phyloP scores from a whole-genome alignment of 2,888 invertebrate genomes.

The Phalangium opilio region DNA sequence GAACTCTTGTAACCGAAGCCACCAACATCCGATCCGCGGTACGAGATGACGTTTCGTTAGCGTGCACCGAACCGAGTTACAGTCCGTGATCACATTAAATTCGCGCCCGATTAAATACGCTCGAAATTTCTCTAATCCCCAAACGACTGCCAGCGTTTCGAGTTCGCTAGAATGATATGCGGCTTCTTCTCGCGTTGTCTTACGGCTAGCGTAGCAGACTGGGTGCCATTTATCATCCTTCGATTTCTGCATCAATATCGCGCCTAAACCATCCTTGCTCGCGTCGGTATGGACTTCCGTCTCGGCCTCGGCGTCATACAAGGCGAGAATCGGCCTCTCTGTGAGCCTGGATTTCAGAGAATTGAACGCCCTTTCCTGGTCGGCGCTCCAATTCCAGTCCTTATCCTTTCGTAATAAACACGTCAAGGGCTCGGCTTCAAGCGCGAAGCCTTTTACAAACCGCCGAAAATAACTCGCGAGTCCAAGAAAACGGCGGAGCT shows the following conservation, averaged over 20 bases:
- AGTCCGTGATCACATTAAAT: conserved; percentile 4
- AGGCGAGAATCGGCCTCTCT: too few relatives aligned
- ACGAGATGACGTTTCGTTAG: background rate
- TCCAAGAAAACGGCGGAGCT: conserved; percentile 3
- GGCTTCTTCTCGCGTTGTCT: background rate
- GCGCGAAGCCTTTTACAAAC: conserved; percentile 2
- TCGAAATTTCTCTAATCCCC: conserved; percentile 6
- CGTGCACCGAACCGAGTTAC: background rate
- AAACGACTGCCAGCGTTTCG: conserved; percentile 3
- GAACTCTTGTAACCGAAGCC: conserved; percentile 2
- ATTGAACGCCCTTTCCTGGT: too few relatives aligned
- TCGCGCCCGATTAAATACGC: conserved; percentile 1
- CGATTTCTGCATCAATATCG: background rate
- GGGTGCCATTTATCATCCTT: conserved; percentile 1
- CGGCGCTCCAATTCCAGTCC: too few relatives aligned
- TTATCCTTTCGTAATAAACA: too few relatives aligned
- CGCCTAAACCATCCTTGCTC: conserved; percentile 3
- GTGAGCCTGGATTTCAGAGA: too few relatives aligned
- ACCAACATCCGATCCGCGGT: conserved; percentile 4
- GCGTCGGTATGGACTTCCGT: conserved; percentile 8
- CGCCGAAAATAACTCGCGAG: background rate
- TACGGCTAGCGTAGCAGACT: background rate
- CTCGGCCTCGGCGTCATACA: too few relatives aligned
- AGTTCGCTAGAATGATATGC: conserved; percentile 2
- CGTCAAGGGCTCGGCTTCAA: too few relatives aligned